Base-by-base conservation (phyloP, 2,797 vertebrate genomes). In the Chelon labrosus region DNA sequence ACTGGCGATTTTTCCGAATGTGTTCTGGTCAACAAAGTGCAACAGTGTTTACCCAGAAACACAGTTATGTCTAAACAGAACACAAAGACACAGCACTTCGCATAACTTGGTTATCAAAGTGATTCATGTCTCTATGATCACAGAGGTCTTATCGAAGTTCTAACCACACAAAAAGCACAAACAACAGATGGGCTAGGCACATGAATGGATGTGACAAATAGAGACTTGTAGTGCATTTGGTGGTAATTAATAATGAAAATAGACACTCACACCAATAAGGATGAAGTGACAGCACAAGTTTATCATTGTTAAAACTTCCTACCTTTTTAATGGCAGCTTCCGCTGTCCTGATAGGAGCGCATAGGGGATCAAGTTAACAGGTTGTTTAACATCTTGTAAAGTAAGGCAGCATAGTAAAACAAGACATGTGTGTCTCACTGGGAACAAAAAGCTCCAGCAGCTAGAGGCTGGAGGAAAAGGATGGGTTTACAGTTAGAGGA, bases 321-420 rank as follows among this genome's bases (percentile, higher is more conserved):
- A 92, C 92, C 91, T 93, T 78, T 79, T 77, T 46, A 68, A 47
- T 10, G 38, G 10, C 65, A 52, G 73, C 89, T 84, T 85, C 87
- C 69, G 77, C 68, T 63, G 81, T 89, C 91, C 93, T 49, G 62
- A 80, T 65, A 46, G 82, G 64, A 79, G 84, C 5, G 88, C 89
- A 89, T 77, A 75, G 74, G 80, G 79, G 67, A 80, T 73, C 83
- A 83, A 90, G 82, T 89, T 88, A 88, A 91, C 79, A 89, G 69
- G 66, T 80, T 73, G 83, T 90, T 89, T 81, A 90, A 86, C 70
- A 85, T 69, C 67, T 85, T 70, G 79, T 89, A 59, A 84, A 91
- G 74, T 49, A 64, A 59, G 57, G 65, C 70, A 61, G 57, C 64
- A 69, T 12, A 67, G 70, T 63, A 63, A 82, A 51, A 68, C 5